phyloP scores from a whole-genome alignment of 2,113 vertebrate genomes.

The Tychaedon coryphoeus region DNA sequence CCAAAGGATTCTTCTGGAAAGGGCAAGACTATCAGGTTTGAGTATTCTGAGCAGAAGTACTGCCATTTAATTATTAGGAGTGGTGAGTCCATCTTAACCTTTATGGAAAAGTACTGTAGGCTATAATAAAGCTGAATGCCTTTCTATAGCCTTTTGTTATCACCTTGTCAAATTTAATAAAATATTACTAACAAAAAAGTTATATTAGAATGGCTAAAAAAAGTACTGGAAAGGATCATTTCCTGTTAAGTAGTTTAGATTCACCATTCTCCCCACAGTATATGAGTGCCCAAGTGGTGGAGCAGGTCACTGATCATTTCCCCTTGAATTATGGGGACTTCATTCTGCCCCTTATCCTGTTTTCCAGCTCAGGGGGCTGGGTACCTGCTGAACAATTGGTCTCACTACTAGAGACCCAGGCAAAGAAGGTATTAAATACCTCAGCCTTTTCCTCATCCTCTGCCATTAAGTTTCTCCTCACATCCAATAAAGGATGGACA shows the following conservation, averaged over 20 bases:
- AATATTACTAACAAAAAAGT: not conserved
- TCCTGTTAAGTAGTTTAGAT: not conserved
- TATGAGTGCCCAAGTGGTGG: not conserved
- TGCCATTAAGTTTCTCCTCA: not conserved
- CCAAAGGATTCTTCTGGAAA: not conserved
- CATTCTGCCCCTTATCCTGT: not conserved
- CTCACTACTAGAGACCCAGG: not conserved
- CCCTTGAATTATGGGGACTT: not conserved
- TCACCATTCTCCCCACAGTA: not conserved
- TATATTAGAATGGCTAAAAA: not conserved
- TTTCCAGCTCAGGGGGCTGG: not conserved
- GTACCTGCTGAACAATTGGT: not conserved
- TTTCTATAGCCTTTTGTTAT: conserved; percentile 2
- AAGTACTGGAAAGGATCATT: not conserved
- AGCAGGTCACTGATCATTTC: not conserved
- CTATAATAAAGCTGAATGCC: not conserved
- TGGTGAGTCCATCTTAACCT: not conserved
- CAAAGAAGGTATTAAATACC: not conserved
- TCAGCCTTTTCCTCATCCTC: not conserved
- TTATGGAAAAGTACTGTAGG: not conserved
- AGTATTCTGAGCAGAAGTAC: not conserved
- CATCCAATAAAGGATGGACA: not conserved
- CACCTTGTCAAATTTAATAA: conserved; percentile 7
- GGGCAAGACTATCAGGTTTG: not conserved
- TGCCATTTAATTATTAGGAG: not conserved